Evolutionary conservation across 1,140 invertebrate genomes (phyloP).

Genomic region (Papilio polytes): DNA sequence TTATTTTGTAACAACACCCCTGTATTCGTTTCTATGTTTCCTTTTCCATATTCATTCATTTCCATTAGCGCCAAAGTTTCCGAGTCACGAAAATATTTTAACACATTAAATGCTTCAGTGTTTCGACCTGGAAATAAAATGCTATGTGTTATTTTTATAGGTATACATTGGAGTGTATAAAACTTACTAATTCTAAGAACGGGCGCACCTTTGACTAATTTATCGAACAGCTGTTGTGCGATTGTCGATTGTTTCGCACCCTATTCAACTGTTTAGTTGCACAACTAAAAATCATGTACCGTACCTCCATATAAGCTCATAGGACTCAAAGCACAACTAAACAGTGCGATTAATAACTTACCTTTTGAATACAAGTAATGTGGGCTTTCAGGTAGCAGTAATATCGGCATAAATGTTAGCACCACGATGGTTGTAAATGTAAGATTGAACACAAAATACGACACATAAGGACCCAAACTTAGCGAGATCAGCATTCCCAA

Average conservation of each 20-base stretch:
- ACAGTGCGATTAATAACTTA: slow-evolving; percentile 24
- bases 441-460: slow-evolving; percentile 49
- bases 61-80: slow-evolving; percentile 49
- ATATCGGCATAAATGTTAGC: slow-evolving; percentile 38
- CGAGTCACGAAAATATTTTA: slow-evolving; percentile 52
- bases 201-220: too few species aligned
- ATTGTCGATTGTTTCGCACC: too few species aligned
- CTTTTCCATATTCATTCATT: slow-evolving; percentile 48
- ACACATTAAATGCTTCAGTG: slow-evolving; percentile 47
- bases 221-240: too few species aligned
- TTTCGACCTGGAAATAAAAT: slow-evolving; percentile 43
- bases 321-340: too few species aligned
- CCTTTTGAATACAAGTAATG: slow-evolving; percentile 55
- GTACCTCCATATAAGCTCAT: too few species aligned
- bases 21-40: slow-evolving; percentile 21
- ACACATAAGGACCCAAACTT: slow-evolving; percentile 52
- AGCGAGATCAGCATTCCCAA: slow-evolving; percentile 51
- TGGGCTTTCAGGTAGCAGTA: slow-evolving; percentile 55
- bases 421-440: slow-evolving; percentile 39
- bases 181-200: too few species aligned
- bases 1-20: slow-evolving; percentile 43
- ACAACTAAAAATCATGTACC: too few species aligned
- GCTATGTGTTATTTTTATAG: not conserved
- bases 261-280: too few species aligned
- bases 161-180: too few species aligned